Evolutionary conservation across 2,888 invertebrate species (phyloP).

Genomic region (Panopea generosa): DNA sequence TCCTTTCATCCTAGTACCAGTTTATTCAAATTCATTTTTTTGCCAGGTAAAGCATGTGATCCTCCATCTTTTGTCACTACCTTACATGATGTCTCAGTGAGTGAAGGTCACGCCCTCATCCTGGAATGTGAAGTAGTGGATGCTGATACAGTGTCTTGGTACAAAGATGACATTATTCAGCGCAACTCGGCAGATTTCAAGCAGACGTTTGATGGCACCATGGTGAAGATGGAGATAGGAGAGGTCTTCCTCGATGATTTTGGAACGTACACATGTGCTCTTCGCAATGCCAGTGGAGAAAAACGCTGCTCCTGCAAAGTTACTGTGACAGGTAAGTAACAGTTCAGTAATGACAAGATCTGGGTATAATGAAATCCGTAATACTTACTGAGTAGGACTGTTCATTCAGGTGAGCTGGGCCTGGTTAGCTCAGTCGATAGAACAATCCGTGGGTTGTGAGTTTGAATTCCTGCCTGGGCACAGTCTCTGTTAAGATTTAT

Average conservation of each 20-base stretch:
- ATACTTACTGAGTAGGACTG: too few species aligned
- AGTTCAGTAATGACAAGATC: neutral
- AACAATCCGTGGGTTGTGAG: too few species aligned
- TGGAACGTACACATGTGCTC: slow-evolving; percentile 74
- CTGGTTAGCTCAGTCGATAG: too few species aligned
- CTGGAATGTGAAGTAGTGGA: slow-evolving; percentile 71
- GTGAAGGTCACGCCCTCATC: slow-evolving; percentile 72
- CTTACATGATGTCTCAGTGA: slow-evolving; percentile 68
- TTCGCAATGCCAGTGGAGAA: slow-evolving; percentile 71
- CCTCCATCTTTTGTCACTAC: slow-evolving; percentile 62
- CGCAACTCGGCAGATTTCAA: slow-evolving; percentile 72
- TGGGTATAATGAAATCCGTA: too few species aligned
- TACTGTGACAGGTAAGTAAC: slow-evolving; percentile 70
- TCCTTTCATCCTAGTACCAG: too few species aligned
- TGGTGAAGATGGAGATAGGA: slow-evolving; percentile 72
- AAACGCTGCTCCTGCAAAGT: slow-evolving; percentile 68
- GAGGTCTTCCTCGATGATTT: slow-evolving; percentile 77
- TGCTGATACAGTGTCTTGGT: slow-evolving; percentile 73
- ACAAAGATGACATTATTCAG: slow-evolving; percentile 74
- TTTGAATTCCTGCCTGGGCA: too few species aligned
- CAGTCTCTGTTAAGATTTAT: too few species aligned
- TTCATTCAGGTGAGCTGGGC: too few species aligned
- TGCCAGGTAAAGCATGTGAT: neutral
- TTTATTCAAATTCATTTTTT: too few species aligned
- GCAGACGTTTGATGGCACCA: slow-evolving; percentile 74